These are phyloP conservation scores for Lepidochitona cinerea DNA, from an alignment of 2,888 invertebrate species.

Conservation along the genomic window DNA sequence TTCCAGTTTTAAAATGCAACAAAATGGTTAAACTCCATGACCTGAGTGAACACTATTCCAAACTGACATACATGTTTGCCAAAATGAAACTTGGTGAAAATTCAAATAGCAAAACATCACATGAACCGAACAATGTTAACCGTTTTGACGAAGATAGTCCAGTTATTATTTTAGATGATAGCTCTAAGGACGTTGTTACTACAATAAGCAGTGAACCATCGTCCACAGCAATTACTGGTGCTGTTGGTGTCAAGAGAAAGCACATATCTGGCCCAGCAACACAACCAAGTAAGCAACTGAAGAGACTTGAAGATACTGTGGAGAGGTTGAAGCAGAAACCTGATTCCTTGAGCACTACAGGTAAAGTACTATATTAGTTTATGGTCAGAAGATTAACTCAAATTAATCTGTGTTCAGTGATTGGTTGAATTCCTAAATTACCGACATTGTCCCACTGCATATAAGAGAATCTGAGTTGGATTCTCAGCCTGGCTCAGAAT, in stretches of 20 bases:
- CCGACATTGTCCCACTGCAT: too few species aligned
- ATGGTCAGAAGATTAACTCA: too few species aligned
- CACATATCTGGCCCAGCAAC: neutral
- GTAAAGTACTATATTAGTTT: neutral
- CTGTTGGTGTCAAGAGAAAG: neutral
- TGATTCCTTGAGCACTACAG: neutral
- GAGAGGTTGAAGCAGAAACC: neutral
- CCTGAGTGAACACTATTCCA: slow-evolving; percentile 59
- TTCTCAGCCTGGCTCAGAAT: too few species aligned
- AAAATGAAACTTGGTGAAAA: neutral
- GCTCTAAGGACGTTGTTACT: too few species aligned
- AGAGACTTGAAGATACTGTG: neutral
- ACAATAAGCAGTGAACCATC: neutral
- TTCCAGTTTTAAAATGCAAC: slow-evolving; percentile 61
- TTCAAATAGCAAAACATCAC: neutral
- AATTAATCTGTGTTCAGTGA: too few species aligned
- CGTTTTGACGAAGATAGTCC: neutral
- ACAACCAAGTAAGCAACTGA: neutral
- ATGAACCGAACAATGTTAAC: neutral
- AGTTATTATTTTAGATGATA: neutral
- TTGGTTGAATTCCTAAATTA: too few species aligned
- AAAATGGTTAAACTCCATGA: slow-evolving; percentile 61
- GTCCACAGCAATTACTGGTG: neutral
- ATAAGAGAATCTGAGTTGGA: too few species aligned
- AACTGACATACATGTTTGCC: slow-evolving; percentile 58